These are phyloP conservation scores for Choristoneura fumiferana DNA, from an alignment of 1,140 invertebrate genomes.

Conservation along the genomic window DNA sequence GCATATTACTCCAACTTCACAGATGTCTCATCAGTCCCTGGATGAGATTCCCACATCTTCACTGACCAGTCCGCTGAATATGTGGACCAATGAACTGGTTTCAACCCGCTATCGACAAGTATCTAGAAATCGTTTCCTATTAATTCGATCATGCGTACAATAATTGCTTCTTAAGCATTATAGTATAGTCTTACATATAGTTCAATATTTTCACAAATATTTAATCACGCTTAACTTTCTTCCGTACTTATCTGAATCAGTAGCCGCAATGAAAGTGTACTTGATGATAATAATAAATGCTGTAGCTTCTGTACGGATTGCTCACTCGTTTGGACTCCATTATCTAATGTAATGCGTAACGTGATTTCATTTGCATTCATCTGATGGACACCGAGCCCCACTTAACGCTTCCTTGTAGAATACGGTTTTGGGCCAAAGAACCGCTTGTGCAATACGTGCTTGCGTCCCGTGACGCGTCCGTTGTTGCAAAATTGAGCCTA, in stretches of 20 bases:
- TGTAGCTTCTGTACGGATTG: constrained; percentile 33
- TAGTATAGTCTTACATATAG: constrained; percentile 17
- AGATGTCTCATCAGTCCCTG: constrained; percentile 64
- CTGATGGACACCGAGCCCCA: constrained; percentile 45
- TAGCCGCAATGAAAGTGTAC: constrained; percentile 30
- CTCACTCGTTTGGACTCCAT: constrained; percentile 33
- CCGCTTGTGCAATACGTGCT: constrained; percentile 55
- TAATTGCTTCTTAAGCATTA: constrained; percentile 56
- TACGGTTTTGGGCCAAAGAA: constrained; percentile 27
- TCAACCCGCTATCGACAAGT: constrained; percentile 57
- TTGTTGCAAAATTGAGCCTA: constrained; percentile 36
- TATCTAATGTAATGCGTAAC: constrained; percentile 65
- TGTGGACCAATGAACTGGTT: constrained; percentile 74
- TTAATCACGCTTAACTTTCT: neutral
- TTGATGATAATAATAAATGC: constrained; percentile 24
- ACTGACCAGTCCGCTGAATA: constrained; percentile 64
- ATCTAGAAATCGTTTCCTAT: constrained; percentile 73
- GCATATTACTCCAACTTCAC: constrained; percentile 1
- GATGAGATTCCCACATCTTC: constrained; percentile 63
- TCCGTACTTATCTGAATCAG: too few relatives aligned
- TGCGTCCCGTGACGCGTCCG: constrained; percentile 57
- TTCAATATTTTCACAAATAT: constrained; percentile 16
- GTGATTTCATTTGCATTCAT: constrained; percentile 47
- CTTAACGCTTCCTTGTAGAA: constrained; percentile 45
- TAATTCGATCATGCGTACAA: constrained; percentile 66